Conservation (phyloP, 2,113 vertebrate species). For the Myanophis thanlyinensis region DNA sequence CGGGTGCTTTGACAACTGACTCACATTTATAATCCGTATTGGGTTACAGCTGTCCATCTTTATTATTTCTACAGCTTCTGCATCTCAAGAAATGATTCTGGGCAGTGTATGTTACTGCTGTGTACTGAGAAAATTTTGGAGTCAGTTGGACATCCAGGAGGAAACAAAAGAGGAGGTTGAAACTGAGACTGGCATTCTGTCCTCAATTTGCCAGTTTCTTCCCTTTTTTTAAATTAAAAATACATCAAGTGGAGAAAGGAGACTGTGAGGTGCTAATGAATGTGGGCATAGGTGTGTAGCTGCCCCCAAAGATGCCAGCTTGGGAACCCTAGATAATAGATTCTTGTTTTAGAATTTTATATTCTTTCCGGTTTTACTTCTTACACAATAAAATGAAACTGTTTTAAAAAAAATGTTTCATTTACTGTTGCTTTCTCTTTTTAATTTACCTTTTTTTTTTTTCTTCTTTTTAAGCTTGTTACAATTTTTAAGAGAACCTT, state of each 20-base stretch:
- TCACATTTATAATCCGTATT: background rate
- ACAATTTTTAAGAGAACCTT: constrained; percentile 17
- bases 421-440: constrained; percentile 13
- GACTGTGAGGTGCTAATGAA: background rate
- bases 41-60: background rate
- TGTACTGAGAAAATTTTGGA: background rate
- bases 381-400: background rate
- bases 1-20: no score
- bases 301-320: background rate
- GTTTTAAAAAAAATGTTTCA: background rate
- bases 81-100: background rate
- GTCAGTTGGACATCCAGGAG: background rate
- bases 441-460: constrained; percentile 9
- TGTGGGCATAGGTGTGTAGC: background rate
- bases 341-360: background rate
- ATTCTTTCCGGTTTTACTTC: background rate
- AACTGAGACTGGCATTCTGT: background rate
- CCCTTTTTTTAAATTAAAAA: background rate
- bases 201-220: background rate
- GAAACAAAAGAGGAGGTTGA: background rate
- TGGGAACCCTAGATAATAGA: background rate
- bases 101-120: background rate
- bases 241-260: background rate
- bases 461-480: constrained; percentile 9
- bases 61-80: background rate